Base-by-base conservation (phyloP, 2,797 vertebrate species). In the Tragopan temminckii region DNA sequence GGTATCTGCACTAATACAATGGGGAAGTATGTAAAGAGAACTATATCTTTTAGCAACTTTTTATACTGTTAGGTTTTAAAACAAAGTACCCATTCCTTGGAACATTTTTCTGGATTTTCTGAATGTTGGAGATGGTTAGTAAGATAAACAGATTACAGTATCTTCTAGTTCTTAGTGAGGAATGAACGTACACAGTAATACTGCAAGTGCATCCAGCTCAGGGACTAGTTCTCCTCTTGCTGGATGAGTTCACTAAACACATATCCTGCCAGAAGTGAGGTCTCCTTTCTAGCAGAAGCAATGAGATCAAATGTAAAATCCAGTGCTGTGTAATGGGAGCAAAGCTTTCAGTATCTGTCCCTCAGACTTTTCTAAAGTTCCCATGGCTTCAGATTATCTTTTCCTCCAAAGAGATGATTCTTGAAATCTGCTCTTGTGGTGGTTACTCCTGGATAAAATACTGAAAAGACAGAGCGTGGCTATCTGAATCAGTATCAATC, bases 301-400 rank as follows among this genome's bases (percentile, higher is more conserved):
- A 84, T 53, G 36, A 91, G 80, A 88, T 77, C 91, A 89, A 58
- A 33, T n/a, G 38, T 64, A 70, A 88, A 91, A 87, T 48, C 74
- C 57, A 84, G 64, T 31, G 12, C 11, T 15, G 27, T 48, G 50
- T 53, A 85, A 86, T 0, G 0, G 23, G 53, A 80, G 12, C 38
- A 66, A 78, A 67, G 64, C 36, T 80, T 90, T 93, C 68, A 45
- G 7, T 90, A 40, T 75, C 80, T 89, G 27, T 57, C 29, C 31
- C 75, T 89, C 45, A 77, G 71, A 82, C 20, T n/a, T 71, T 68
- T 75, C 70, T 19, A 80, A 84, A 90, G 31, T 13, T 90, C 25
- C 83, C 14, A 57, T 67, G 53, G 53, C 75, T 53, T 75, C 13
- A n/a, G 23, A 71, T 84, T 77, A 42, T 74, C 8, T 9, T 76